Percentiles rank a stretch among this genome's conserved stretches.
Conservation (phyloP, 64 coral and sea anemone genomes). For the Porites lutea region DNA sequence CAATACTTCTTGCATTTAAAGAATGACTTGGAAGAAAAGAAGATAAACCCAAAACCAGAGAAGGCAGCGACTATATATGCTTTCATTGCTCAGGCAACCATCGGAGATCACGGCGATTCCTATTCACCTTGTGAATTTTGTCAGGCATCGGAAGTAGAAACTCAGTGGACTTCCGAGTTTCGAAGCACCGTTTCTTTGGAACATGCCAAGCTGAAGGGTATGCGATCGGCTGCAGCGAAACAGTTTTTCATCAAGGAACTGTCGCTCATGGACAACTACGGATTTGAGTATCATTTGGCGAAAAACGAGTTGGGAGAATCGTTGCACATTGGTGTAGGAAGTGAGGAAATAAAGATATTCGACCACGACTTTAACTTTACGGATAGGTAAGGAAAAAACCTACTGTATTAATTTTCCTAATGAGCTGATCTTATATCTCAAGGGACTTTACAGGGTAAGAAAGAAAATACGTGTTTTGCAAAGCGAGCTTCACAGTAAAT, state of each 20-base stretch:
- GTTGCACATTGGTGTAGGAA: slow-evolving; percentile 86
- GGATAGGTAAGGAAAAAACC: slow-evolving; percentile 78
- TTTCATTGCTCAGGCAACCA: slow-evolving; percentile 70
- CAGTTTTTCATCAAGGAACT: slow-evolving; percentile 94
- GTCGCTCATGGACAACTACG: slow-evolving; percentile 84
- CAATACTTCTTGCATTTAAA: slow-evolving; percentile 89
- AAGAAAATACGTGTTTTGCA: too few species aligned
- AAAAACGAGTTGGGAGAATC: slow-evolving; percentile 64
- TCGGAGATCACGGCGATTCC: slow-evolving; percentile 71
- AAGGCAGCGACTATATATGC: slow-evolving; percentile 72
- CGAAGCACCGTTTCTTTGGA: slow-evolving; percentile 64
- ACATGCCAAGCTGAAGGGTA: slow-evolving; percentile 74
- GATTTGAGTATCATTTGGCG: slow-evolving; percentile 87
- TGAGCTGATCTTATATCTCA: not conserved
- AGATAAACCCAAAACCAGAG: slow-evolving; percentile 54
- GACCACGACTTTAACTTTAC: slow-evolving; percentile 80
- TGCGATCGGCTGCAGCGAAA: slow-evolving; percentile 79
- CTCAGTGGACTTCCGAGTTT: slow-evolving; percentile 58
- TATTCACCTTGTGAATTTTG: slow-evolving; percentile 31
- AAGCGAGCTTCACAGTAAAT: too few species aligned
- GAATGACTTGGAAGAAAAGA: slow-evolving; percentile 74
- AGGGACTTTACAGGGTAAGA: not conserved
- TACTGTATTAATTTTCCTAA: slow-evolving; percentile 36
- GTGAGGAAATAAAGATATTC: slow-evolving; percentile 86
- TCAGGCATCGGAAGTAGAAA: slow-evolving; percentile 38